Conservation (phyloP, 2,888 invertebrate genomes). For the Entomobrya multifasciata region DNA sequence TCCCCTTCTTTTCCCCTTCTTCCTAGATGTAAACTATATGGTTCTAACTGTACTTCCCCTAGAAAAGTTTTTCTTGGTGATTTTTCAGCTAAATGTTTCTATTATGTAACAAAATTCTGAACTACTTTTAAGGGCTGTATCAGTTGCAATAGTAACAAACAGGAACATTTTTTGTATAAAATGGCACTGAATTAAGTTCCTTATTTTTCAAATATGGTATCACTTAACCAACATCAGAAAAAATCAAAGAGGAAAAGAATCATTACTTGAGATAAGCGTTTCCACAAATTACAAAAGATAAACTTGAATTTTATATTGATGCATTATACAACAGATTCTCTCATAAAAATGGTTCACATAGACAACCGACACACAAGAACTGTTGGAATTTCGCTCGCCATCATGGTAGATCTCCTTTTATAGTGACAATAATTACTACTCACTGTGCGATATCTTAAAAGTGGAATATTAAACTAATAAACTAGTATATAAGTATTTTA, state of each 20-base stretch:
- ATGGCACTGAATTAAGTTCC: too few species aligned
- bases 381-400: neutral
- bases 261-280: too few species aligned
- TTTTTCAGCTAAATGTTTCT: neutral
- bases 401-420: slow-evolving; percentile 13
- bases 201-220: too few species aligned
- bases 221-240: too few species aligned
- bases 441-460: neutral
- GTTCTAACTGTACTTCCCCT: neutral
- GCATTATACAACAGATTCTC: neutral
- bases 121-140: too few species aligned
- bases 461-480: neutral
- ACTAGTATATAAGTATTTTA: slow-evolving; percentile 14
- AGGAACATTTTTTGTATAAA: too few species aligned
- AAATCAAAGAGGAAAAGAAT: too few species aligned
- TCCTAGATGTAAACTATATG: too few species aligned
- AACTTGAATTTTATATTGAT: neutral
- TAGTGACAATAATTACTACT: slow-evolving; percentile 38
- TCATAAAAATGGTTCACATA: neutral
- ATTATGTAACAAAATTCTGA: neutral
- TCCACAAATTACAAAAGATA: neutral
- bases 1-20: slow-evolving; percentile 2
- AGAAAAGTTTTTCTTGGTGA: neutral
- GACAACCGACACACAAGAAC: neutral
- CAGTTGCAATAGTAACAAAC: too few species aligned